Evolutionary conservation across 2,113 vertebrate species (phyloP).

Genomic region (Brachirus orientalis): DNA sequence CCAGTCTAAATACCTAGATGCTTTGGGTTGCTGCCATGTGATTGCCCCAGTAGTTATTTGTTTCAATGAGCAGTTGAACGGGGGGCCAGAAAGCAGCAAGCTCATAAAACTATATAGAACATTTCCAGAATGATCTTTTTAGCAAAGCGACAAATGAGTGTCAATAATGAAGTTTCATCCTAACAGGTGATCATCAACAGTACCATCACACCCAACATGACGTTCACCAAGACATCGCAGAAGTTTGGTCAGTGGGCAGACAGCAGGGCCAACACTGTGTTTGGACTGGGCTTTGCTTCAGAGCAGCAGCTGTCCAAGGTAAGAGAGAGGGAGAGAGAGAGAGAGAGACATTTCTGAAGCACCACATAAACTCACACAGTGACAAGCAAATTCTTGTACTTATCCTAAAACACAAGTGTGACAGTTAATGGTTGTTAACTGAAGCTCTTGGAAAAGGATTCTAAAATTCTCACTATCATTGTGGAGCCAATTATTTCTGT

Average conservation of each 20-base stretch:
- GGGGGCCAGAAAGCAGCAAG: too few species aligned
- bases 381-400: background rate
- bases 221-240: conserved; percentile 97
- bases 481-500: conserved; percentile 5
- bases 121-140: background rate
- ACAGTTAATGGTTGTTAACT: background rate
- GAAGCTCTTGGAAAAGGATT: background rate
- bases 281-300: conserved; percentile 92
- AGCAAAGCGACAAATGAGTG: background rate
- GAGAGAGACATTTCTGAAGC: background rate
- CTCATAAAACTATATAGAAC: background rate
- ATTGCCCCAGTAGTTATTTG: too few species aligned
- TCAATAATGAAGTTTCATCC: background rate
- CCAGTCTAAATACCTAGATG: too few species aligned
- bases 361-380: background rate
- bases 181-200: conserved; percentile 97
- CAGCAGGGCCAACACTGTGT: conserved; percentile 97
- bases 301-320: conserved; percentile 96
- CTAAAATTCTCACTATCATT: background rate
- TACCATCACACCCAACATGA: conserved; percentile 98
- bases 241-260: conserved; percentile 99
- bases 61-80: too few species aligned
- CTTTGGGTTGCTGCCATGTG: too few species aligned
- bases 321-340: conserved; percentile 50
- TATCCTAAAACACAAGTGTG: background rate